Percentiles rank a stretch among this genome's conserved stretches.
Conservation (phyloP, 1,140 invertebrate genomes). For the Cydia fagiglandana region DNA sequence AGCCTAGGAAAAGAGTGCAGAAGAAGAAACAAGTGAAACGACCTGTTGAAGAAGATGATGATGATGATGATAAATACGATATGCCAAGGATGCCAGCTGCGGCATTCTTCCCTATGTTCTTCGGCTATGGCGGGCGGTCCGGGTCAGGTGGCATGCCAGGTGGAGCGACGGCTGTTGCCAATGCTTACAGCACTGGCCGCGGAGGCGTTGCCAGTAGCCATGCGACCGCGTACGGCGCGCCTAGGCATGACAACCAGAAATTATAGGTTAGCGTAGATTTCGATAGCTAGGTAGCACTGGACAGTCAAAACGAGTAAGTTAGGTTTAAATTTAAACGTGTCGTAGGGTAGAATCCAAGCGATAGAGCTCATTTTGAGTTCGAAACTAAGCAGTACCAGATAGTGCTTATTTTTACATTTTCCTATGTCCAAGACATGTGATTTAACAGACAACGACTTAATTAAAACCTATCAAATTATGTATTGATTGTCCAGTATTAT, state of each 20-base stretch:
- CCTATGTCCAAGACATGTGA: too few species aligned
- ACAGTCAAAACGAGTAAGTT: not conserved
- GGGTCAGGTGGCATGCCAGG: slow-evolving; percentile 53
- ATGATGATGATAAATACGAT: slow-evolving; percentile 63
- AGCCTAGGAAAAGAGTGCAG: slow-evolving; percentile 55
- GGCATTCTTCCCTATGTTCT: slow-evolving; percentile 83
- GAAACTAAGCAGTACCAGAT: too few species aligned
- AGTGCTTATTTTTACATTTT: too few species aligned
- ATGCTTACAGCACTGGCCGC: slow-evolving; percentile 84
- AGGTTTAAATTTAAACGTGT: too few species aligned
- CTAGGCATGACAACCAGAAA: slow-evolving; percentile 53
- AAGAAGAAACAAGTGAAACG: slow-evolving; percentile 67
- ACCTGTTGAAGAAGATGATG: slow-evolving; percentile 72
- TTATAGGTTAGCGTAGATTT: slow-evolving; percentile 34
- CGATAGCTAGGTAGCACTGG: slow-evolving; percentile 3
- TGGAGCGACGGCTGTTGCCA: slow-evolving; percentile 82
- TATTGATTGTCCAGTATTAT: slow-evolving; percentile 2
- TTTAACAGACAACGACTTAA: too few species aligned
- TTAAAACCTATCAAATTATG: not conserved
- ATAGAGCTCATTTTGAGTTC: too few species aligned
- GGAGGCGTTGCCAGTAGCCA: slow-evolving; percentile 84
- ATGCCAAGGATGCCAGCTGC: slow-evolving; percentile 64
- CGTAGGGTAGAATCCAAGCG: too few species aligned
- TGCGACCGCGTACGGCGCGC: slow-evolving; percentile 83
- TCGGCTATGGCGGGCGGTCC: slow-evolving; percentile 71